Percentiles rank a stretch among this genome's conserved stretches.
Conservation (phyloP, 2,797 vertebrate species). For the Calcarius lapponicus region DNA sequence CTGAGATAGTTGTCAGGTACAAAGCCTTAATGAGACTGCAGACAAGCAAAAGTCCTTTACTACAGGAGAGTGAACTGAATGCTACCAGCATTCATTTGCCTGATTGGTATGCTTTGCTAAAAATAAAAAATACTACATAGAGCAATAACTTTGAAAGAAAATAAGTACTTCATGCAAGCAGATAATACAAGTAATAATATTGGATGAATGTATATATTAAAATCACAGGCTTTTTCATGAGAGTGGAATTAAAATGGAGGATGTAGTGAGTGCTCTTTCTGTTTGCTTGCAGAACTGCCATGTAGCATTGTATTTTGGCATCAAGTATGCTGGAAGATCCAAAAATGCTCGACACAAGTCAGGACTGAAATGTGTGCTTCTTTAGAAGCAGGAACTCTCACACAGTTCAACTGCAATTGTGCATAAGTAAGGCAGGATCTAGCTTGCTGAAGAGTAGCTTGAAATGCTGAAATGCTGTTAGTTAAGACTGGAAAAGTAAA, state of each 20-base stretch:
- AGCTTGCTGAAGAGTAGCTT: conserved; percentile 4
- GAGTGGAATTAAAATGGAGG: background rate
- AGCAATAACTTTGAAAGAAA: background rate
- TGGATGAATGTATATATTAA: background rate
- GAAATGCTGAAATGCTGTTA: background rate
- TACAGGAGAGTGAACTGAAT: background rate
- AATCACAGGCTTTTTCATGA: background rate
- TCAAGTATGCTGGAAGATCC: background rate
- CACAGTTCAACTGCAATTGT: background rate
- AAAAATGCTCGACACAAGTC: background rate
- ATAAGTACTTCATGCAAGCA: background rate
- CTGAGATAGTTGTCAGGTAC: background rate
- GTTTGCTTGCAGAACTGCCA: background rate
- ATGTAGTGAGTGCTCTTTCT: background rate
- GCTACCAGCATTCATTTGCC: background rate
- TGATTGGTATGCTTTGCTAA: background rate
- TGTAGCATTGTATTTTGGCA: conserved; percentile 3
- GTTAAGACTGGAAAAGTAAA: background rate
- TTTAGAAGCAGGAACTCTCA: background rate
- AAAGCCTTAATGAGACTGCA: background rate
- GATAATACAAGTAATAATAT: background rate
- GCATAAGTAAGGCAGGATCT: background rate
- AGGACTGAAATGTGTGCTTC: background rate
- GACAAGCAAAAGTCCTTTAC: background rate
- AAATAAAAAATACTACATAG: background rate